Evolutionary conservation across 2,113 vertebrate genomes (phyloP).

Genomic region (Oryzias woworae): DNA sequence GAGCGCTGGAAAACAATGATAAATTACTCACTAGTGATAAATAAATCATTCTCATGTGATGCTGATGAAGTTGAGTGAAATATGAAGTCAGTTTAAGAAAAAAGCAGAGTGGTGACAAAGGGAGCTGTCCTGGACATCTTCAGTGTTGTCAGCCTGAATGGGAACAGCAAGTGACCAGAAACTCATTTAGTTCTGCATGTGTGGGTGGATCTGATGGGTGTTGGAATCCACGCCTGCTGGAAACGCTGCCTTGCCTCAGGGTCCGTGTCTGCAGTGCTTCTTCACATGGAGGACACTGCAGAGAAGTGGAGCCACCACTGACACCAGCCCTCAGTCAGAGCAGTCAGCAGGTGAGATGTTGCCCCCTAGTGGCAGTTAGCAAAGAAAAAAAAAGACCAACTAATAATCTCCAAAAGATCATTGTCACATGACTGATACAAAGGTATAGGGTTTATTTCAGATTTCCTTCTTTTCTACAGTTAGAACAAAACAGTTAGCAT

Average conservation of each 20-base stretch:
- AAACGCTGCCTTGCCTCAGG: slow-evolving; percentile 38
- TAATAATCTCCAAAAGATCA: background rate
- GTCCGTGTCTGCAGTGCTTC: slow-evolving; percentile 23
- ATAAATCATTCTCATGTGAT: too few relatives aligned
- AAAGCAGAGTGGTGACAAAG: too few relatives aligned
- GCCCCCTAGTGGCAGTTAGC: slow-evolving; percentile 67
- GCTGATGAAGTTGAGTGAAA: slow-evolving; percentile 8
- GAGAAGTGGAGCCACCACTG: slow-evolving; percentile 21
- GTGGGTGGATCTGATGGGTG: slow-evolving; percentile 49
- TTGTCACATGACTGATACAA: too few relatives aligned
- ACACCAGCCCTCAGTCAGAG: slow-evolving; percentile 22
- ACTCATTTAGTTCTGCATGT: slow-evolving; percentile 42
- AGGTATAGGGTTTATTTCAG: too few relatives aligned
- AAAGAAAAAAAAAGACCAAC: slow-evolving; percentile 18
- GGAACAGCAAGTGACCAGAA: slow-evolving; percentile 17
- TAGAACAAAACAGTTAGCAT: too few relatives aligned
- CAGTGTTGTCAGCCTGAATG: slow-evolving; percentile 16
- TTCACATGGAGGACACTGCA: slow-evolving; percentile 23
- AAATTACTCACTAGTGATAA: too few relatives aligned
- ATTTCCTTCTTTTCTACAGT: too few relatives aligned
- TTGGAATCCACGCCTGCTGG: slow-evolving; percentile 32
- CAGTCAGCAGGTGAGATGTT: slow-evolving; percentile 56
- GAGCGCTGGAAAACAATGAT: too few relatives aligned
- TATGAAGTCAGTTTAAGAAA: background rate
- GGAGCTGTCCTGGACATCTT: background rate